Conservation (phyloP, 2,797 vertebrate genomes). For the Chaenodraco wilsoni region DNA sequence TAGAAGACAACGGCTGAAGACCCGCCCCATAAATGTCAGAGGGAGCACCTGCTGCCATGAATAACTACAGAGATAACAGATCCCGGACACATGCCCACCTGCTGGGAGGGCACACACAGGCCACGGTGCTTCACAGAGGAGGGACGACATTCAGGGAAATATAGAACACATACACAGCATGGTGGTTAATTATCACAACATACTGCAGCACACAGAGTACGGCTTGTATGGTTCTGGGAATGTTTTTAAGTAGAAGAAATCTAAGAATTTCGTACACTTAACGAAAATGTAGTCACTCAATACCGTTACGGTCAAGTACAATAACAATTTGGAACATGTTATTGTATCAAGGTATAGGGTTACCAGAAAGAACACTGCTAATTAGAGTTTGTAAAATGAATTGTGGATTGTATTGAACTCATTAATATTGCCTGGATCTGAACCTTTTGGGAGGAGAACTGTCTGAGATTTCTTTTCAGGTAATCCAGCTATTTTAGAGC, state of each 20-base stretch:
- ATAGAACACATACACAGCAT: slow-evolving; percentile 49
- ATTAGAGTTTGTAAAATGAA: slow-evolving; percentile 9
- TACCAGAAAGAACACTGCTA: background rate
- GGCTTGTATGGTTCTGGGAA: slow-evolving; percentile 4
- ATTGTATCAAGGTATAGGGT: background rate
- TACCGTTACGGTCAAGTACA: background rate
- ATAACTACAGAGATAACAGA: slow-evolving; percentile 72
- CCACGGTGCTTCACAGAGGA: slow-evolving; percentile 46
- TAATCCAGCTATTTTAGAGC: slow-evolving; percentile 24
- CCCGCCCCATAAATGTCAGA: slow-evolving; percentile 78
- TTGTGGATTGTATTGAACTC: slow-evolving; percentile 18
- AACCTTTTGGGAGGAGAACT: slow-evolving; percentile 33
- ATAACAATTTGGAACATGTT: background rate
- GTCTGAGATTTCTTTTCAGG: slow-evolving; percentile 20
- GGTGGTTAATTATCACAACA: slow-evolving; percentile 56
- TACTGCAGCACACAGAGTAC: slow-evolving; percentile 22
- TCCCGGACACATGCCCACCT: slow-evolving; percentile 70
- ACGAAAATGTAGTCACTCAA: background rate
- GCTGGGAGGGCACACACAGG: slow-evolving; percentile 71
- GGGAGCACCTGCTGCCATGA: slow-evolving; percentile 77
- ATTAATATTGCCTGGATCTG: slow-evolving; percentile 10
- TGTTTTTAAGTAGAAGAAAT: slow-evolving; percentile 22
- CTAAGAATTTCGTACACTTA: background rate
- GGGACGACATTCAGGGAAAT: slow-evolving; percentile 42
- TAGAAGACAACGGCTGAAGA: slow-evolving; percentile 77